Conservation (phyloP, 1,140 invertebrate species). For the Drosophila grimshawi region DNA sequence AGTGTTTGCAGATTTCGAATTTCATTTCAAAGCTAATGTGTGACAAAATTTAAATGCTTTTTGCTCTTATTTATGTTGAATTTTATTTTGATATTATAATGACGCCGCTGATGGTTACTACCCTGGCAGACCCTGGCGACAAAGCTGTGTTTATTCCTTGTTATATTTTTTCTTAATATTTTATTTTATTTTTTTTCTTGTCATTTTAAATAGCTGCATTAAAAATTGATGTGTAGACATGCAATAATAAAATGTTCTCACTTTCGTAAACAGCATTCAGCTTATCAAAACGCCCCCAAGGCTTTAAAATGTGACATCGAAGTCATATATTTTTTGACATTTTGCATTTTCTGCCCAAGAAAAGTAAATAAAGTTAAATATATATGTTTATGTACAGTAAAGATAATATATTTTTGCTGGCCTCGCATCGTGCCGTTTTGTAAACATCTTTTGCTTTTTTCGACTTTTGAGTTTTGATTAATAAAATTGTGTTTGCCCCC, state of each 20-base stretch:
- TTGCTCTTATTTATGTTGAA: conserved; percentile 33
- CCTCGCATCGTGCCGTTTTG: conserved; percentile 34
- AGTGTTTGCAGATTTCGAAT: conserved; percentile 12
- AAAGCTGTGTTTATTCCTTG: conserved; percentile 27
- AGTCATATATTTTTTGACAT: conserved; percentile 44
- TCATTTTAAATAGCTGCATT: conserved; percentile 29
- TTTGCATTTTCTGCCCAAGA: conserved; percentile 18
- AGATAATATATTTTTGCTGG: conserved; percentile 63
- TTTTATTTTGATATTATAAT: conserved; percentile 38
- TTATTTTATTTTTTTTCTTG: conserved; percentile 2
- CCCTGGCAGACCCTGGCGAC: conserved; percentile 23
- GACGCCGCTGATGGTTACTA: conserved; percentile 9
- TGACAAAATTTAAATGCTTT: conserved; percentile 50
- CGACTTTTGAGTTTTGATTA: conserved; percentile 57
- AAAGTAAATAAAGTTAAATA: conserved; percentile 55
- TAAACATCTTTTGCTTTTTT: conserved; percentile 63
- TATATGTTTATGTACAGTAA: neutral
- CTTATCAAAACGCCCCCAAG: conserved; percentile 45
- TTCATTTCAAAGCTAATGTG: conserved; percentile 19
- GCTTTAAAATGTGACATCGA: conserved; percentile 56
- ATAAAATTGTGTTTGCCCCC: conserved; percentile 53
- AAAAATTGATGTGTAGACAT: conserved; percentile 15
- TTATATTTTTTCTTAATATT: neutral
- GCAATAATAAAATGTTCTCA: conserved; percentile 21
- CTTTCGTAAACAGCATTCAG: conserved; percentile 10